phyloP scores from a whole-genome alignment of 2,888 invertebrate species.

The Sarcophaga variegata region DNA sequence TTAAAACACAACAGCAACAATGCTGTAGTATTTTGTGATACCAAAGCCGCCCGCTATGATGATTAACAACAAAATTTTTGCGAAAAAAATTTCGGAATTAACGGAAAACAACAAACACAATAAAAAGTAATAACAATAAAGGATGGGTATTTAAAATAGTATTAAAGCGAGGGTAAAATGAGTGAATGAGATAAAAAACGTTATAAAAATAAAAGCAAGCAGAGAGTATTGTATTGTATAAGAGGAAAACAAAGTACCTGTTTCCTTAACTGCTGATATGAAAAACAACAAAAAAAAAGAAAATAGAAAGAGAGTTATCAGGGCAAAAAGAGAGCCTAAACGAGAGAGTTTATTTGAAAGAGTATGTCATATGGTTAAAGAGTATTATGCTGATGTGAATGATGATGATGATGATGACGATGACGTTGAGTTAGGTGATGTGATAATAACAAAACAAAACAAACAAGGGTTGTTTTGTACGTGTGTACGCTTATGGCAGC shows the following conservation, averaged over 20 bases:
- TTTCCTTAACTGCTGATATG: slow-evolving; percentile 33
- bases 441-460: slow-evolving; percentile 49
- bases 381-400: slow-evolving; percentile 24
- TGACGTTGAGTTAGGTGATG: slow-evolving; percentile 22
- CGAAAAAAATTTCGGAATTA: neutral
- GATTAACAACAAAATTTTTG: too few species aligned
- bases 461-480: slow-evolving; percentile 54
- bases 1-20: too few species aligned
- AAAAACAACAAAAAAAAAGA: neutral
- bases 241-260: slow-evolving; percentile 60
- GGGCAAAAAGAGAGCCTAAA: slow-evolving; percentile 33
- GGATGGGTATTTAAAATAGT: neutral
- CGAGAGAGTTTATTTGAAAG: slow-evolving; percentile 42
- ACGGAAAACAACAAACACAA: neutral
- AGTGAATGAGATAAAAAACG: slow-evolving; percentile 12
- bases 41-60: too few species aligned
- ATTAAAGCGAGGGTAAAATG: slow-evolving; percentile 9
- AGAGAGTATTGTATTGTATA: too few species aligned
- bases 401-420: neutral
- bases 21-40: too few species aligned
- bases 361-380: slow-evolving; percentile 54
- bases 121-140: neutral
- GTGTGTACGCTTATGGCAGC: neutral
- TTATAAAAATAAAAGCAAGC: neutral
- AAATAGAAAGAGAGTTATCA: neutral